Percentiles rank a stretch among this genome's conserved stretches.
Evolutionary conservation across 2,888 invertebrate genomes (phyloP).

Genomic region (Coenonympha arcania): DNA sequence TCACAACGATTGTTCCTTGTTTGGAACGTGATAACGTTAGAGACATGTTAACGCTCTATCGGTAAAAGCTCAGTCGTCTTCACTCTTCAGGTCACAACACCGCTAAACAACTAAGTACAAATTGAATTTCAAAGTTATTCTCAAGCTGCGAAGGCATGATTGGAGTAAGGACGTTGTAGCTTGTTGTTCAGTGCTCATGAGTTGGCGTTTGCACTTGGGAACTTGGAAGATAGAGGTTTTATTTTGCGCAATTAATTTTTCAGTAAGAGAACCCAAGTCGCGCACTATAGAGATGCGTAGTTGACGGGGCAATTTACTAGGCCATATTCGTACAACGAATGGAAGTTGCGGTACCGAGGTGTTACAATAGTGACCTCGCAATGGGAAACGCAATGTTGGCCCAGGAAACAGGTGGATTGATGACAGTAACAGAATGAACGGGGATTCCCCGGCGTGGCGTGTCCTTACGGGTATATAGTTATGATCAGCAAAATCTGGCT

Average conservation of each 20-base stretch:
- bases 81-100: background rate
- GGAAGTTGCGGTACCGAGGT: too few species aligned
- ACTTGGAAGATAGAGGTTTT: background rate
- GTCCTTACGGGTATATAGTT: too few species aligned
- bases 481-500: too few species aligned
- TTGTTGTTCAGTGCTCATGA: slow-evolving; percentile 50
- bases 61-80: background rate
- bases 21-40: background rate
- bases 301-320: too few species aligned
- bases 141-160: slow-evolving; percentile 56
- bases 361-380: too few species aligned
- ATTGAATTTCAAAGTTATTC: slow-evolving; percentile 70
- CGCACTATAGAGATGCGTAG: too few species aligned
- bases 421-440: too few species aligned
- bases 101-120: slow-evolving; percentile 43
- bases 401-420: too few species aligned
- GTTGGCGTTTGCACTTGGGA: slow-evolving; percentile 40
- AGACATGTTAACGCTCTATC: background rate
- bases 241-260: background rate
- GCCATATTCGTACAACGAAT: too few species aligned
- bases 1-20: background rate
- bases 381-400: too few species aligned
- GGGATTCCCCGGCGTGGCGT: too few species aligned
- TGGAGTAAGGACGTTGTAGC: slow-evolving; percentile 58
- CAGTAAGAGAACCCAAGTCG: too few species aligned